Base-by-base conservation (phyloP, 2,797 vertebrate species). In the Ceyx erithaca region DNA sequence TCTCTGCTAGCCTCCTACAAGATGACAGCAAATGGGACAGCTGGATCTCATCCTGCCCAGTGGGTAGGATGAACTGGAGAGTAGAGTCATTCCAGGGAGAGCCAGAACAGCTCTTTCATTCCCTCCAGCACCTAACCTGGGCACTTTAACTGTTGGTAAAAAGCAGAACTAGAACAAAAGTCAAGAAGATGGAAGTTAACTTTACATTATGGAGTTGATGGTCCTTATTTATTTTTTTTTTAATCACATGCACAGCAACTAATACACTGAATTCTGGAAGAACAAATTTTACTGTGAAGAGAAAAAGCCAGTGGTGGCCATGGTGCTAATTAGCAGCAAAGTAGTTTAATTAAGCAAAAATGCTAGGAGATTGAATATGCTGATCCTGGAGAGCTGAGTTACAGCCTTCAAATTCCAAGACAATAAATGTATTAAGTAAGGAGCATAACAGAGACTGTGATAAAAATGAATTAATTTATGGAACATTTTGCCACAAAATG, bases 241-340 rank as follows among this genome's bases (percentile, higher is more conserved):
- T 43, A 21, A 9, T 43, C 7, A n/a, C 28, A 26, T 4, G 4
- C 40, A 37, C 0, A 0, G 21, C 41, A 22, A 73, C 57, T 52
- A 59, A 87, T 26, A 9, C 58, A 46, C 63, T 78, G 94, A 90
- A 64, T 93, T 62, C 41, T 62, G 40, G 41, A 90, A 89, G 75
- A 89, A 78, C 21, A 85, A 72, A 64, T 69, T n/a, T 70, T 45
- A 40, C 28, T 9, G 19, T 0, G 0, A 79, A 72, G 43, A 64
- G 40, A 31, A 46, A 59, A 94, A 66, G 59, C 67, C 79, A 90
- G 9, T 48, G 49, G 23, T 77, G 33, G 17, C 79, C 90, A 12
- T 48, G 49, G 23, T 78, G 33, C 19, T 78, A 69, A 89, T 64
- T 78, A 88, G 37, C 71, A 85, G 48, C 5, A 22, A 88, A 73